Percentiles rank a stretch among this genome's conserved stretches.
These are phyloP conservation scores for Philereme transversata DNA, from an alignment of 2,888 invertebrate species.

Conservation along the genomic window DNA sequence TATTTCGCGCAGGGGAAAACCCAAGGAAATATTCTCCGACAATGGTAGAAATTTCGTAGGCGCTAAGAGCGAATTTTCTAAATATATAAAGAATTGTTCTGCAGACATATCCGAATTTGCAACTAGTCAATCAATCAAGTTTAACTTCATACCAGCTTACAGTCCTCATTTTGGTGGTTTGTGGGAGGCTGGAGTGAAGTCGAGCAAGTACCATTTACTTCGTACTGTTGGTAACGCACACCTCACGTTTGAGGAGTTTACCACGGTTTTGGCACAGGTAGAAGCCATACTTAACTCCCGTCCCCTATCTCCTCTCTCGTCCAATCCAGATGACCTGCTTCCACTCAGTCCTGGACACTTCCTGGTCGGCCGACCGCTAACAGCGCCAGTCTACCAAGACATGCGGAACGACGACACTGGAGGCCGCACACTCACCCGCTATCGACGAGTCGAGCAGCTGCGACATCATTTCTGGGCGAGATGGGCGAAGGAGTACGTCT, in stretches of 20 bases:
- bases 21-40: slow-evolving; percentile 33
- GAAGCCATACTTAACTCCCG: too few relatives aligned
- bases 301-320: not conserved
- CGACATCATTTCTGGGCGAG: too few relatives aligned
- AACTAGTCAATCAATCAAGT: slow-evolving; percentile 24
- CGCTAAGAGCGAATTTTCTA: slow-evolving; percentile 7
- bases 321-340: not conserved
- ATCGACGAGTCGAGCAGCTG: too few relatives aligned
- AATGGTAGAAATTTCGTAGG: slow-evolving; percentile 34
- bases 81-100: slow-evolving; percentile 4
- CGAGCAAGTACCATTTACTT: slow-evolving; percentile 8
- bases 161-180: slow-evolving; percentile 27
- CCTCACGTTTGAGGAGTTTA: too few relatives aligned
- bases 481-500: too few relatives aligned
- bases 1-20: slow-evolving; percentile 37
- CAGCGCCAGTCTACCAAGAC: too few relatives aligned
- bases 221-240: not conserved
- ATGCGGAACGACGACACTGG: too few relatives aligned
- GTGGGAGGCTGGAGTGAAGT: slow-evolving; percentile 20
- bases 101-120: slow-evolving; percentile 7
- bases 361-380: not conserved
- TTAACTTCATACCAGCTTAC: slow-evolving; percentile 27
- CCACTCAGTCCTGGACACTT: not conserved
- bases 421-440: too few relatives aligned
- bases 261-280: too few relatives aligned